A percentile compares a stretch with the other conserved stretches of the same genome.
Conservation (phyloP, 1,140 invertebrate genomes). For the Teleopsis dalmanni region DNA sequence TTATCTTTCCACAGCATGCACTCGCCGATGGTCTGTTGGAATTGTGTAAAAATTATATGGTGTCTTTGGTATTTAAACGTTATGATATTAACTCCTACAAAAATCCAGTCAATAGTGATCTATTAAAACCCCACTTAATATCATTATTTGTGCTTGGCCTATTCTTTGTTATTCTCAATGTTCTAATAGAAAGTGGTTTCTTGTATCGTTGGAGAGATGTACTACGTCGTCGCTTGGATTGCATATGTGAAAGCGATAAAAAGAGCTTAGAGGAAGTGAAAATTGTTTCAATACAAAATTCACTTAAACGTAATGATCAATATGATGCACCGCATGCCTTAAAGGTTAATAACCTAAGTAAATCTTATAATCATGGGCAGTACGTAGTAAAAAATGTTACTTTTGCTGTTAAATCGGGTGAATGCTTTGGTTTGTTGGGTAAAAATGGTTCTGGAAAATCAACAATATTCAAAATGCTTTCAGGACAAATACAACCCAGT, state of each 20-base stretch:
- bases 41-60: conserved; percentile 59
- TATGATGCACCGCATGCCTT: conserved; percentile 16
- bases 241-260: conserved; percentile 18
- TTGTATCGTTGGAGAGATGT: conserved; percentile 20
- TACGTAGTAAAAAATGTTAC: conserved; percentile 37
- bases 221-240: conserved; percentile 17
- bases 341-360: conserved; percentile 33
- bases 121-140: conserved; percentile 50
- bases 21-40: conserved; percentile 56
- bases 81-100: conserved; percentile 61
- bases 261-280: conserved; percentile 28
- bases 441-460: conserved; percentile 69
- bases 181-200: conserved; percentile 50
- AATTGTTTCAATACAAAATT: conserved; percentile 25
- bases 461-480: conserved; percentile 66
- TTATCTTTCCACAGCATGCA: conserved; percentile 57
- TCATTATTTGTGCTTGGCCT: conserved; percentile 48
- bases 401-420: conserved; percentile 33
- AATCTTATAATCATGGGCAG: conserved; percentile 24
- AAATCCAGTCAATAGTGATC: conserved; percentile 50
- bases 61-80: conserved; percentile 47
- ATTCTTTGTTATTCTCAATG: conserved; percentile 48
- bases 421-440: conserved; percentile 69
- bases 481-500: conserved; percentile 53
- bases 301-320: conserved; percentile 15